Evolutionary conservation across 2,888 invertebrate genomes (phyloP).

Genomic region (Parnassius glacialis): DNA sequence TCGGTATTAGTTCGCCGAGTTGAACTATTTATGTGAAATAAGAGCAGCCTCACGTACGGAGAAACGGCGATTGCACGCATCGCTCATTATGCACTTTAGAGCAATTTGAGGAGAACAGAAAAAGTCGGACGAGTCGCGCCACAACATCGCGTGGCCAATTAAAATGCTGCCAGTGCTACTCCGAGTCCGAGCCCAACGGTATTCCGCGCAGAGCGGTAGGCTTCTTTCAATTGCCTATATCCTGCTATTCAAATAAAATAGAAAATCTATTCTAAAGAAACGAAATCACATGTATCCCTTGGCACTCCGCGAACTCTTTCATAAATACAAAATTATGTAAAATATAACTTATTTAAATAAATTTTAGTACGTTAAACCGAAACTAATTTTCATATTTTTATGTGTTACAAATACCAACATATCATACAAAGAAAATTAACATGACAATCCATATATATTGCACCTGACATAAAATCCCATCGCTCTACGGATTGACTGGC

Average conservation of each 20-base stretch:
- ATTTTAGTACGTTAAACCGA: too few species aligned
- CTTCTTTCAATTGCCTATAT: slow-evolving; percentile 59
- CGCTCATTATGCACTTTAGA: slow-evolving; percentile 81
- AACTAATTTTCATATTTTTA: too few species aligned
- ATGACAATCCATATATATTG: too few species aligned
- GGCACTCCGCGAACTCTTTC: neutral
- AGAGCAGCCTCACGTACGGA: slow-evolving; percentile 75
- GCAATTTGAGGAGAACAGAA: slow-evolving; percentile 77
- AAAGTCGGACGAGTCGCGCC: slow-evolving; percentile 71
- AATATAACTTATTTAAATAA: too few species aligned
- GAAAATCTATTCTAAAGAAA: slow-evolving; percentile 42
- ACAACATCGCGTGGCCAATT: slow-evolving; percentile 79
- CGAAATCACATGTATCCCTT: slow-evolving; percentile 29
- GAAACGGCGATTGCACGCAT: slow-evolving; percentile 80
- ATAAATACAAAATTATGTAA: neutral
- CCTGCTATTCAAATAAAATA: slow-evolving; percentile 60
- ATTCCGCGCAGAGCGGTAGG: slow-evolving; percentile 35
- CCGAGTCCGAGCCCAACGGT: slow-evolving; percentile 42
- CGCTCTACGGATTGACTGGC: too few species aligned
- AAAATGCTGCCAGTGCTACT: slow-evolving; percentile 70
- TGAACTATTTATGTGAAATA: slow-evolving; percentile 80
- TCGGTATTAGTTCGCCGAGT: slow-evolving; percentile 75
- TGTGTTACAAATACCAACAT: too few species aligned
- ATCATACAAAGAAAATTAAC: too few species aligned
- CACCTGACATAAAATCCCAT: too few species aligned